Evolutionary conservation across 2,113 vertebrate species (phyloP), one percentile per base, ranked within the genome.

Genomic region (Bostrychus sinensis): DNA sequence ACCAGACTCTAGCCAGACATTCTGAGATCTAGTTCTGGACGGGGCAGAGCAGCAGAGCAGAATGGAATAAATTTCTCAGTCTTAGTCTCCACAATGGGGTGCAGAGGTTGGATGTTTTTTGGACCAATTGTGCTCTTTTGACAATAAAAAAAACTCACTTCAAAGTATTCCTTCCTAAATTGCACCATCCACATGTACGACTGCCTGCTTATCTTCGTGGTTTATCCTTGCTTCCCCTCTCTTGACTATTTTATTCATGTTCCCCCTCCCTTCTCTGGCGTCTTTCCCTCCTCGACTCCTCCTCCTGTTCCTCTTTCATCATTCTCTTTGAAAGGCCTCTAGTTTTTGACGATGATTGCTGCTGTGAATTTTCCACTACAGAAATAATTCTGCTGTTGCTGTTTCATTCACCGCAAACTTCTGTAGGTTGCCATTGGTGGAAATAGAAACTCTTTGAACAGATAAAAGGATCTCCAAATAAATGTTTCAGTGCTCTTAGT

Each of bases 261-360:
- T 51, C 25, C 43, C n/a, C 34, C 41, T 10, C 8, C 20, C 17
- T 6, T 57, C 69, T 34, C 62, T 53, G 3, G 45, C 17, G 61
- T 45, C 30, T 28, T 51, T 34, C 59, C 37, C 70, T 61, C 63
- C 63, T 42, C 50, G 3, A 5, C 36, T 43, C 14, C 54, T 37
- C n/a, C 56, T 59, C 30, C 65, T 28, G 43, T 25, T 60, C 13
- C 55, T 59, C 73, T 71, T 78, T 76, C 66, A 75, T 76, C 73
- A 66, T 72, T 53, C 43, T 26, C 9, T 74, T 16, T 57, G 28
- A 66, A 59, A 73, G 43, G 36, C 65, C 6, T 1, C 0, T 37
- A 1, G 13, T 37, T 60, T 62, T 19, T 81, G 39, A 69, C 5
- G 26, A 50, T 71, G 60, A 71, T 69, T 67, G 57, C 64, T 13